Percentiles rank a stretch among this genome's conserved stretches.
Conservation (phyloP, 1,140 invertebrate genomes). For the Capitella teleta region DNA sequence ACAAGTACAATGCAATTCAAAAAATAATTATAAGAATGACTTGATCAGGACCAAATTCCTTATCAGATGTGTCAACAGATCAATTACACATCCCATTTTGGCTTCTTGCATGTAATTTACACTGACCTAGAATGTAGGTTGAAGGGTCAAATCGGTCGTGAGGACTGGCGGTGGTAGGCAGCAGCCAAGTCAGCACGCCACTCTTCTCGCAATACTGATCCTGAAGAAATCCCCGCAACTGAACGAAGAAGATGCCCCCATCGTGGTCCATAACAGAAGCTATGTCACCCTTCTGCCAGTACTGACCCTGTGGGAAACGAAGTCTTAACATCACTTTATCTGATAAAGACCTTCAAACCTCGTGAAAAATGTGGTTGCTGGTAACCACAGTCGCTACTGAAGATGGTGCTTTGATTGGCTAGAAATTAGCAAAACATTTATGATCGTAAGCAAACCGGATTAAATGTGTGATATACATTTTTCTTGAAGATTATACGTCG, state of each 20-base stretch:
- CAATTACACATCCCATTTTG: no score
- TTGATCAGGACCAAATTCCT: no score
- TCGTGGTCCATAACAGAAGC: constrained; percentile 69
- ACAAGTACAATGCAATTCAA: no score
- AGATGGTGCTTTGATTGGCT: constrained; percentile 65
- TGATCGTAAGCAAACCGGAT: neutral
- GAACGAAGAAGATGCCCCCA: constrained; percentile 72
- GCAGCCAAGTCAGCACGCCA: constrained; percentile 81
- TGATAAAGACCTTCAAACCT: constrained; percentile 43
- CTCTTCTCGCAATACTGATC: constrained; percentile 91
- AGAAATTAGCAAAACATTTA: constrained; percentile 20
- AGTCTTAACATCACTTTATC: neutral
- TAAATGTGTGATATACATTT: neutral
- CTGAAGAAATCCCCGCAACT: constrained; percentile 74
- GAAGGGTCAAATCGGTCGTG: constrained; percentile 72
- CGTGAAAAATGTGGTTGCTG: constrained; percentile 68
- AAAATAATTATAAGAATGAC: no score
- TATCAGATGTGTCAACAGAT: no score
- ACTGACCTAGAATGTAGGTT: constrained; percentile 72
- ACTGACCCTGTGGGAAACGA: constrained; percentile 49
- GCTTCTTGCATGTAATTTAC: neutral
- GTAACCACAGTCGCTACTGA: constrained; percentile 68
- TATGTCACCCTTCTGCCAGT: constrained; percentile 82
- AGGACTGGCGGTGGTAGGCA: constrained; percentile 70
- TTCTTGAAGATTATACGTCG: constrained; percentile 3